These are phyloP conservation scores for Apamea anceps DNA, from an alignment of 2,888 invertebrate genomes.

Conservation along the genomic window DNA sequence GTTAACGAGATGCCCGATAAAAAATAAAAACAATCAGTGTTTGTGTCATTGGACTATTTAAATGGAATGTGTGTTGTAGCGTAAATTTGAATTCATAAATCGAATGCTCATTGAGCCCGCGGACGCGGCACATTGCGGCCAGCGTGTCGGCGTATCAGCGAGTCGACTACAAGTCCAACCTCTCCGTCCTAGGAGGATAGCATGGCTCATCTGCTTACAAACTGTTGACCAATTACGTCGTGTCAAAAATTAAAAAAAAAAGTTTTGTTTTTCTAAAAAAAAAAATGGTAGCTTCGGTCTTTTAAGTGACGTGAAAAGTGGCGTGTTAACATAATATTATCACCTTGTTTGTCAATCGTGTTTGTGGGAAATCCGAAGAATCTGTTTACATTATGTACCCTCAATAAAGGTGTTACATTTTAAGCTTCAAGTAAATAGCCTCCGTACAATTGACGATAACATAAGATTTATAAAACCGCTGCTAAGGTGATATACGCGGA, in stretches of 20 bases:
- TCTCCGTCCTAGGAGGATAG: slow-evolving; percentile 57
- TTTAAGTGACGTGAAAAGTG: slow-evolving; percentile 39
- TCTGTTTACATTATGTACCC: slow-evolving; percentile 79
- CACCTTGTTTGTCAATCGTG: slow-evolving; percentile 77
- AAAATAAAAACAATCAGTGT: slow-evolving; percentile 53
- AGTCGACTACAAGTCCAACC: slow-evolving; percentile 32
- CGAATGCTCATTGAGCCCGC: slow-evolving; percentile 45
- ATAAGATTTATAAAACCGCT: slow-evolving; percentile 81
- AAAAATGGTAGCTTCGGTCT: slow-evolving; percentile 9
- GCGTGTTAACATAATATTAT: slow-evolving; percentile 57
- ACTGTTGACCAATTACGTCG: slow-evolving; percentile 68
- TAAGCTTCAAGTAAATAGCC: slow-evolving; percentile 81
- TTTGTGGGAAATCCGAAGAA: slow-evolving; percentile 85
- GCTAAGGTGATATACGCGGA: slow-evolving; percentile 66
- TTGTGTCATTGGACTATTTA: slow-evolving; percentile 56
- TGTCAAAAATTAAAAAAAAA: slow-evolving; percentile 24
- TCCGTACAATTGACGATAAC: slow-evolving; percentile 76
- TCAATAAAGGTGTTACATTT: slow-evolving; percentile 79
- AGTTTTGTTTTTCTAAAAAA: background rate
- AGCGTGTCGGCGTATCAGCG: slow-evolving; percentile 23
- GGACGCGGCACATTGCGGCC: slow-evolving; percentile 42
- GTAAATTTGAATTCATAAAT: slow-evolving; percentile 53
- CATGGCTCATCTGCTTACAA: slow-evolving; percentile 71
- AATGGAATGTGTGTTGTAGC: slow-evolving; percentile 51
- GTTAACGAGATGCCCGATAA: slow-evolving; percentile 39